These are phyloP conservation scores for Salvelinus namaycush DNA, from an alignment of 2,113 vertebrate genomes.

Conservation along the genomic window DNA sequence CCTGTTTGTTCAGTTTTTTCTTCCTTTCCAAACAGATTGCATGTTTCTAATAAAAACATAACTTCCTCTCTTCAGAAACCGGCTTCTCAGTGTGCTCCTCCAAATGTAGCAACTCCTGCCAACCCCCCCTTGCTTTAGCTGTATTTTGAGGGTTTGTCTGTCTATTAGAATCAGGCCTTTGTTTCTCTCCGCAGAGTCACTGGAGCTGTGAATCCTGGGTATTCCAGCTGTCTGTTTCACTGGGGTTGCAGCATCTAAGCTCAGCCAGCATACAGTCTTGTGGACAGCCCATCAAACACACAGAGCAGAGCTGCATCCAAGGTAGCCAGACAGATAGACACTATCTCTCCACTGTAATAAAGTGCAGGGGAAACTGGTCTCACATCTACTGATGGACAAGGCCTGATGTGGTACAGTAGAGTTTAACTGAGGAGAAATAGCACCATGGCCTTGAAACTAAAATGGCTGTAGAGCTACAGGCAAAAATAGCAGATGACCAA, in stretches of 20 bases:
- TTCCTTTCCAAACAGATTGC: constrained; percentile 24
- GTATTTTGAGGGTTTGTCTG: constrained; percentile 12
- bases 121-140: constrained; percentile 11
- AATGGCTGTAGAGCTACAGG: background rate
- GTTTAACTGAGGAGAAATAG: background rate
- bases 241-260: constrained; percentile 47
- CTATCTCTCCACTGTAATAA: constrained; percentile 10
- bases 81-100: constrained; percentile 9
- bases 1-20: constrained; percentile 11
- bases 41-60: constrained; percentile 45
- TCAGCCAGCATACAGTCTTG: constrained; percentile 25
- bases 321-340: constrained; percentile 3
- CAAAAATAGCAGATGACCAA: constrained; percentile 7
- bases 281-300: constrained; percentile 10
- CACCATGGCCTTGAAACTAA: background rate
- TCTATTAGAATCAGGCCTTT: constrained; percentile 24
- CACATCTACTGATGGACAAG: background rate
- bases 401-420: background rate
- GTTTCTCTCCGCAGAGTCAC: constrained; percentile 46
- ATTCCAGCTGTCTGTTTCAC: constrained; percentile 43
- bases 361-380: constrained; percentile 5
- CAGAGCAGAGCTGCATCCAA: constrained; percentile 15
- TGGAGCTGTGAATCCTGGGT: constrained; percentile 38
- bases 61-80: constrained; percentile 28
- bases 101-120: constrained; percentile 10